Evolutionary conservation across 2,797 vertebrate species (phyloP).

Genomic region (Siniperca obscura): DNA sequence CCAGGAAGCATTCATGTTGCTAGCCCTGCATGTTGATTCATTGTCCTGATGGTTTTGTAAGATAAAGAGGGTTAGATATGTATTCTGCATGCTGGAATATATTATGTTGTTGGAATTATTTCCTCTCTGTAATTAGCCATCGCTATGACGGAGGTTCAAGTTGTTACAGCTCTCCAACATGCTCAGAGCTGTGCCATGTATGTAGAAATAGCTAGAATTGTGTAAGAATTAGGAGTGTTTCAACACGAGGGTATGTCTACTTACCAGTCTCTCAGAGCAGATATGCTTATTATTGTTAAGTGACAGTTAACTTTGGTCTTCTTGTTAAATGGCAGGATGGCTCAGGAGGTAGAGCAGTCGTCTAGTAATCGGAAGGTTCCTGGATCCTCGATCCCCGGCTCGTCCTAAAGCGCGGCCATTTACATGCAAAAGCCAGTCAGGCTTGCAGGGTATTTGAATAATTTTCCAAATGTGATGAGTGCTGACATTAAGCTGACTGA

Average conservation of each 20-base stretch:
- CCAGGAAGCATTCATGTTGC: conserved; percentile 56
- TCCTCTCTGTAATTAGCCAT: not conserved
- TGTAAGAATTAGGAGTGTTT: not conserved
- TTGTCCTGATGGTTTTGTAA: conserved; percentile 52
- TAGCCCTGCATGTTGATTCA: conserved; percentile 57
- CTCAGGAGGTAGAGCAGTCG: no score
- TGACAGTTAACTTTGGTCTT: conserved; percentile 19
- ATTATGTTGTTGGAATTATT: conserved; percentile 17
- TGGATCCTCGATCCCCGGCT: no score
- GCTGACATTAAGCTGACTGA: conserved; percentile 43
- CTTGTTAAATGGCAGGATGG: not conserved
- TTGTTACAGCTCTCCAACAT: not conserved
- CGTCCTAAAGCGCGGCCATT: not conserved
- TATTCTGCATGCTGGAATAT: conserved; percentile 16
- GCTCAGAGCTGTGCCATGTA: not conserved
- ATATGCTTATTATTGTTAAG: not conserved
- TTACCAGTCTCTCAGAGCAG: not conserved
- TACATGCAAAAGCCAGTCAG: conserved; percentile 9
- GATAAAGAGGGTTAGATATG: conserved; percentile 39
- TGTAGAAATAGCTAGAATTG: not conserved
- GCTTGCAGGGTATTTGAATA: conserved; percentile 38
- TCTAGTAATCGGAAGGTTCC: no score
- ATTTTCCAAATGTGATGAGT: conserved; percentile 28
- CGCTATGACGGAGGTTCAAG: not conserved
- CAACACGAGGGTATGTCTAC: not conserved